Evolutionary conservation across 2,113 vertebrate species (phyloP), one percentile per base, ranked within the genome.

Genomic region (Anarrhichthys ocellatus): DNA sequence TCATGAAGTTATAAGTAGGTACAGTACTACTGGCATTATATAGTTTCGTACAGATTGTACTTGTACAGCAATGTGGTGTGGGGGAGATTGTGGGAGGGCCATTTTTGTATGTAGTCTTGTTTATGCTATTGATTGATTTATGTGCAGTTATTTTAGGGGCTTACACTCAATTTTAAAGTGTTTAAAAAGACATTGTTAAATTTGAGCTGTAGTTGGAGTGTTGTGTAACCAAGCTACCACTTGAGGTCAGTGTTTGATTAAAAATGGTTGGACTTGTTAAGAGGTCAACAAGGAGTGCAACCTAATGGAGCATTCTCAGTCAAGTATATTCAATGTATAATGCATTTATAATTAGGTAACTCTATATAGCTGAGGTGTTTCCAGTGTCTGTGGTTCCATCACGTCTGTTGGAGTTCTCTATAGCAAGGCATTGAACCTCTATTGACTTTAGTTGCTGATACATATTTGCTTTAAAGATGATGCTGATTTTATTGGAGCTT

Each of bases 221-320:
- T 87, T 46, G 56, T 46, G 32, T 86, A 1, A 61, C 20, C 15
- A 20, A 69, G 78, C 36, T 3, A 17, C 89, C 92, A 92, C 89
- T 9, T 48, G 93, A 75, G 83, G 88, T 70, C 92, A 90, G 85
- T 34, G 61, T 93, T 90, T 85, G 17, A 67, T 75, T 29, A 78
- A 2, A 76, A 75, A 80, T 36, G 2, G 17, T 6, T 59, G 1
- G 1, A 63, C 32, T 56, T 27, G 5, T 42, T 4, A 5, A 8
- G 0, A 14, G 6, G 1, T 67, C 8, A 0, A 1, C 22, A 44
- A 46, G 2, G 48, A 48, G 3, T 61, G 14, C 13, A 62, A 36
- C 22, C 22, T 36, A 40, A 34, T 63, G 9, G 6, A 20, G 29
- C 27, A 6, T 8, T 38, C 18, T 66, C 7, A 56, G 17, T 58